Evolutionary conservation across 1,140 invertebrate species (phyloP).

Genomic region (Drosophila melanica): DNA sequence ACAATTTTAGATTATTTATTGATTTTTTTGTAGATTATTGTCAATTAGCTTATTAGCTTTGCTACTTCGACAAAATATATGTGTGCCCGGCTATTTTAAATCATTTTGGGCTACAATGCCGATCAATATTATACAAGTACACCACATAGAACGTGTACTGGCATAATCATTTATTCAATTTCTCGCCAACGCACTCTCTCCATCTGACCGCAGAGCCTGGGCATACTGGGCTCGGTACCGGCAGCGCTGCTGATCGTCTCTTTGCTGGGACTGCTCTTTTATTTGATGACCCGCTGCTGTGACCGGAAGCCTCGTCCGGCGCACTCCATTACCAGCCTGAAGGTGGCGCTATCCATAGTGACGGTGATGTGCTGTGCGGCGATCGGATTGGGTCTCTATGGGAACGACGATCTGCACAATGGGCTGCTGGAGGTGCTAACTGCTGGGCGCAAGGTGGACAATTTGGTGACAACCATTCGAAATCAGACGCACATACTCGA

Average conservation of each 20-base stretch:
- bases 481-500: conserved; percentile 89
- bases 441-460: conserved; percentile 91
- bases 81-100: no score
- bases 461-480: conserved; percentile 89
- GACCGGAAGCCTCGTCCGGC: conserved; percentile 94
- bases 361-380: conserved; percentile 93
- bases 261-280: conserved; percentile 93
- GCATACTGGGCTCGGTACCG: conserved; percentile 95
- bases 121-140: background rate
- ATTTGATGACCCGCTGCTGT: conserved; percentile 96
- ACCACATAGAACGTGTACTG: background rate
- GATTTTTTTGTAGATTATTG: no score
- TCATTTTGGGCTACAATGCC: background rate
- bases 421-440: conserved; percentile 92
- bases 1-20: no score
- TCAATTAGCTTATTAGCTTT: no score
- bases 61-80: no score
- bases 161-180: background rate
- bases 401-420: conserved; percentile 96
- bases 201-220: conserved; percentile 89
- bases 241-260: conserved; percentile 95
- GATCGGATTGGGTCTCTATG: conserved; percentile 86
- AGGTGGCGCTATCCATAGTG: conserved; percentile 92
- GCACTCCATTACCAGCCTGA: conserved; percentile 92
- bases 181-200: background rate